Conservation (phyloP, 2,888 invertebrate genomes). For the Punctoribates punctum region DNA sequence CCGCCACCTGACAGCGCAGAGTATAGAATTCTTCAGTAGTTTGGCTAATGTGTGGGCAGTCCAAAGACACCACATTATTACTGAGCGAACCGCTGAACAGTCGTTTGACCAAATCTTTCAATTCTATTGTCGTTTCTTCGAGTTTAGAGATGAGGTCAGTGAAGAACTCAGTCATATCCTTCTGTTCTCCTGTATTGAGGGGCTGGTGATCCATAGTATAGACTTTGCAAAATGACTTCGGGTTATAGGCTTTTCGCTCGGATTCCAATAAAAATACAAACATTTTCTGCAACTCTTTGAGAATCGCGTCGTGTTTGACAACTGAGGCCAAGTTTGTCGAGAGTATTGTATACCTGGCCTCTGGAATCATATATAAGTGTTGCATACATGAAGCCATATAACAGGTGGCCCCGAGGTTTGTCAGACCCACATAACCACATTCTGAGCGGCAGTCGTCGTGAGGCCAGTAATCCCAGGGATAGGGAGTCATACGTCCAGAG, state of each 20-base stretch:
- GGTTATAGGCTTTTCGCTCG: conserved; percentile 91
- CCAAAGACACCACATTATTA: conserved; percentile 91
- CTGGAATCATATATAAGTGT: conserved; percentile 95
- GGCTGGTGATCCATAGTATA: conserved; percentile 97
- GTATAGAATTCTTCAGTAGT: conserved; percentile 95
- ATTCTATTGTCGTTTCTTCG: conserved; percentile 88
- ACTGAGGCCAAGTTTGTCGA: conserved; percentile 61
- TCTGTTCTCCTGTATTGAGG: conserved; percentile 90
- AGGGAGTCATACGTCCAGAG: conserved; percentile 66
- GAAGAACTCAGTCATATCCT: conserved; percentile 97
- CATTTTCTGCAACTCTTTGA: conserved; percentile 86
- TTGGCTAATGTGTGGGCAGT: conserved; percentile 89
- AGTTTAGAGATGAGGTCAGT: conserved; percentile 92
- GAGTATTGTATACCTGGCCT: conserved; percentile 77
- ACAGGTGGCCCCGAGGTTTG: conserved; percentile 92
- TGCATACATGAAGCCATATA: conserved; percentile 98
- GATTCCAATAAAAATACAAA: conserved; percentile 91
- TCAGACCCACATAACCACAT: conserved; percentile 89
- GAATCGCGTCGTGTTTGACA: conserved; percentile 73
- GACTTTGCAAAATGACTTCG: conserved; percentile 88
- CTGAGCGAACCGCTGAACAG: conserved; percentile 89
- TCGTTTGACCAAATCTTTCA: conserved; percentile 82
- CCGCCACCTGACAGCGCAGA: conserved; percentile 90
- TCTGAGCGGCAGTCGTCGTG: conserved; percentile 90
- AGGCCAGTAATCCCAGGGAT: conserved; percentile 98